Conservation (phyloP, 2,888 invertebrate genomes). For the Dendrolimus pini region DNA sequence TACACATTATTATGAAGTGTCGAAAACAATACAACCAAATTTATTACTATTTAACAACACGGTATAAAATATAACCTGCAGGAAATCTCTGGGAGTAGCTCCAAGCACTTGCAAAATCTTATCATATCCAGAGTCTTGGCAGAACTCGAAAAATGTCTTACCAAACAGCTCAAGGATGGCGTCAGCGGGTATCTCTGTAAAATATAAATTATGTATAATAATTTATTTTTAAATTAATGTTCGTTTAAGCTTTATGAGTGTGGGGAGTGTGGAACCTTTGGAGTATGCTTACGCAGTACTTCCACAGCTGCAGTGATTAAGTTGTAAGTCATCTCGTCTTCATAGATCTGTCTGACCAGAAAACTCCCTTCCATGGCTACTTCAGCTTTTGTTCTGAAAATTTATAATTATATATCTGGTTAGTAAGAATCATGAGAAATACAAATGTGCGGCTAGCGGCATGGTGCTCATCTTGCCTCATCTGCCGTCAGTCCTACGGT, state of each 20-base stretch:
- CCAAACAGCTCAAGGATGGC: conserved; percentile 94
- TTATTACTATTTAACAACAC: too few species aligned
- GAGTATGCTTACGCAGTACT: conserved; percentile 84
- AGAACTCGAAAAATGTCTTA: conserved; percentile 96
- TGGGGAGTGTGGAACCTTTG: not conserved
- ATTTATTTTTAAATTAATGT: not conserved
- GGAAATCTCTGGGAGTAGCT: conserved; percentile 95
- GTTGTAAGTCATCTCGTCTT: conserved; percentile 96
- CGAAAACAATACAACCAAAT: too few species aligned
- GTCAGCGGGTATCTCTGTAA: conserved; percentile 90
- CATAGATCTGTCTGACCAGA: conserved; percentile 95
- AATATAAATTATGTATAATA: not conserved
- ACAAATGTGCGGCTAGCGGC: too few species aligned
- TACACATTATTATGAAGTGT: too few species aligned
- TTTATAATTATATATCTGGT: not conserved
- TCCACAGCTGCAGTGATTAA: conserved; percentile 94
- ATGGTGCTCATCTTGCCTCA: too few species aligned
- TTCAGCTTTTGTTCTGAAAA: conserved; percentile 90
- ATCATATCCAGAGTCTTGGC: conserved; percentile 97
- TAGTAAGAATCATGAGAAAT: too few species aligned
- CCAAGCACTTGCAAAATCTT: conserved; percentile 96
- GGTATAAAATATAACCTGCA: conserved; percentile 77
- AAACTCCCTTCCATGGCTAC: conserved; percentile 97
- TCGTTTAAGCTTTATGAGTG: not conserved
- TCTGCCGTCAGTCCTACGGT: too few species aligned